Evolutionary conservation across 1,140 invertebrate species (phyloP).

Genomic region (Anastatus disparis): DNA sequence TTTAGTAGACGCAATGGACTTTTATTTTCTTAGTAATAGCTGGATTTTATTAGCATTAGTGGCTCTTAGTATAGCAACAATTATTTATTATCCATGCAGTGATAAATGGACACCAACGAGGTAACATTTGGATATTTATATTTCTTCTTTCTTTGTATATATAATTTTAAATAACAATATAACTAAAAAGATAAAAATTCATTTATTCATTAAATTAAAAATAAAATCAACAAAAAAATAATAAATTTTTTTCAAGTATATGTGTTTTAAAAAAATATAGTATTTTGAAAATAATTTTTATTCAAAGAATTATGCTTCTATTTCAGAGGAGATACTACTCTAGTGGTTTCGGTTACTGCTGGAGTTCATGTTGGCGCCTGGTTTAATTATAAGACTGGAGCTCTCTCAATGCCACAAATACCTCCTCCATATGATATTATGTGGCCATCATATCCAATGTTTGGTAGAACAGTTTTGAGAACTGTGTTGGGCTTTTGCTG

Average conservation of each 20-base stretch:
- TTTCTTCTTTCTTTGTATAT: no score
- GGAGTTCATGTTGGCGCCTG: constrained; percentile 85
- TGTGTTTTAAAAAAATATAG: not conserved
- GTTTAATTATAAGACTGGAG: constrained; percentile 83
- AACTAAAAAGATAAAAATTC: no score
- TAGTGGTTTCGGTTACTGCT: constrained; percentile 83
- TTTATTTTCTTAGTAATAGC: constrained; percentile 75
- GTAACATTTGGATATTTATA: constrained; percentile 58
- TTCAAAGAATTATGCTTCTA: constrained; percentile 6
- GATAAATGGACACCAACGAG: constrained; percentile 86
- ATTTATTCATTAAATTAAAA: not conserved
- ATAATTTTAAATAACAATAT: no score
- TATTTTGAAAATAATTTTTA: not conserved
- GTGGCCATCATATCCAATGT: constrained; percentile 80
- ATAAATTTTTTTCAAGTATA: not conserved
- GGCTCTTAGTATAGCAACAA: constrained; percentile 72
- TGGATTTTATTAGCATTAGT: constrained; percentile 76
- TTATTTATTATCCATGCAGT: constrained; percentile 79
- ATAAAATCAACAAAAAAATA: not conserved
- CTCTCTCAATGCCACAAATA: constrained; percentile 68
- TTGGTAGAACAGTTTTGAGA: constrained; percentile 73
- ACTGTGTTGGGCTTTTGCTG: constrained; percentile 80
- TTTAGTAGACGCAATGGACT: constrained; percentile 78
- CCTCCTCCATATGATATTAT: constrained; percentile 79
- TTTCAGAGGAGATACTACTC: constrained; percentile 85